These are phyloP conservation scores for Bombyx mori DNA, from an alignment of 1,140 invertebrate species.

Conservation along the genomic window ASM3026992v2 NC_085121.1:4066501-4067000, in stretches of 20 bases:
- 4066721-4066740: slow-evolving; percentile 88
- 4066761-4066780: slow-evolving; percentile 95
- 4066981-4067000: too few species aligned
- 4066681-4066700: slow-evolving; percentile 85
- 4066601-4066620: slow-evolving; percentile 85
- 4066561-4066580: not conserved
- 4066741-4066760: slow-evolving; percentile 93
- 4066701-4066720: slow-evolving; percentile 86
- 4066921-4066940: too few species aligned
- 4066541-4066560: not conserved
- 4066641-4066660: slow-evolving; percentile 76
- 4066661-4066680: slow-evolving; percentile 74
- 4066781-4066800: slow-evolving; percentile 74
- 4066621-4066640: slow-evolving; percentile 94
- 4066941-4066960: too few species aligned
- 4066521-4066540: slow-evolving; percentile 28
- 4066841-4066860: not conserved
- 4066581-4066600: slow-evolving; percentile 2
- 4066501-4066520: slow-evolving; percentile 87
- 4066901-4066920: too few species aligned
- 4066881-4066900: too few species aligned
- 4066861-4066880: too few species aligned
- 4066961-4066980: too few species aligned
- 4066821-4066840: slow-evolving; percentile 1
- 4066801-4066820: not conserved